These are phyloP conservation scores for Automeris io DNA, from an alignment of 2,888 invertebrate species.

Conservation along the genomic window DNA sequence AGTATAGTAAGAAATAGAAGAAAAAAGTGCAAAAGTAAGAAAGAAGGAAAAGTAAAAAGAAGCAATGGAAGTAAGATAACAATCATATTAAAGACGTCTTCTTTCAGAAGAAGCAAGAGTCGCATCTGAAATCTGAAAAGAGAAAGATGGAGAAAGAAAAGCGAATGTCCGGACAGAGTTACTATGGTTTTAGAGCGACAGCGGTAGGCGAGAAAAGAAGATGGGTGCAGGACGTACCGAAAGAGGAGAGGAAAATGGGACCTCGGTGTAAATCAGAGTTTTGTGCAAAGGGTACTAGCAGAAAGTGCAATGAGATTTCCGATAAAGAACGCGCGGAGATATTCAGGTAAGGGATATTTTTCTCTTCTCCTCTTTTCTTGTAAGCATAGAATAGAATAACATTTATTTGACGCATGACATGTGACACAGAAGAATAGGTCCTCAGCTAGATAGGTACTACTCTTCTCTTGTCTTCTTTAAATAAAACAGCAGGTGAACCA, in stretches of 20 bases:
- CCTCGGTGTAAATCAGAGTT: constrained; percentile 33
- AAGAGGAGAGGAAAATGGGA: constrained; percentile 41
- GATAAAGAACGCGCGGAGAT: constrained; percentile 33
- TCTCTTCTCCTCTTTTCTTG: neutral
- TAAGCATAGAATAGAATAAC: neutral
- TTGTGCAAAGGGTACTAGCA: constrained; percentile 29
- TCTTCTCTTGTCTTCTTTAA: no score
- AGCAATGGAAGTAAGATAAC: no score
- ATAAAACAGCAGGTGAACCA: no score
- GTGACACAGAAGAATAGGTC: no score
- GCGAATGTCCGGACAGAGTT: constrained; percentile 50
- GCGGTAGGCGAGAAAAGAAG: constrained; percentile 23
- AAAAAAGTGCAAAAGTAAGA: no score
- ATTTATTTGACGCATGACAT: no score
- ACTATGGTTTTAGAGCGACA: constrained; percentile 41
- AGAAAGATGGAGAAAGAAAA: constrained; percentile 42
- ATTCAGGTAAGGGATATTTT: constrained; percentile 20
- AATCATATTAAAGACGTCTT: no score
- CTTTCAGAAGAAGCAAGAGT: constrained; percentile 17
- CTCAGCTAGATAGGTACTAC: no score
- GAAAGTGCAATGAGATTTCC: no score
- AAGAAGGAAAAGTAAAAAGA: no score
- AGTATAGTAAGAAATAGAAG: no score
- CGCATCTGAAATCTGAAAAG: constrained; percentile 28
- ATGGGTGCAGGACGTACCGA: constrained; percentile 51